Evolutionary conservation across 2,888 invertebrate genomes (phyloP).

Genomic region (Habroteleia sp.): DNA sequence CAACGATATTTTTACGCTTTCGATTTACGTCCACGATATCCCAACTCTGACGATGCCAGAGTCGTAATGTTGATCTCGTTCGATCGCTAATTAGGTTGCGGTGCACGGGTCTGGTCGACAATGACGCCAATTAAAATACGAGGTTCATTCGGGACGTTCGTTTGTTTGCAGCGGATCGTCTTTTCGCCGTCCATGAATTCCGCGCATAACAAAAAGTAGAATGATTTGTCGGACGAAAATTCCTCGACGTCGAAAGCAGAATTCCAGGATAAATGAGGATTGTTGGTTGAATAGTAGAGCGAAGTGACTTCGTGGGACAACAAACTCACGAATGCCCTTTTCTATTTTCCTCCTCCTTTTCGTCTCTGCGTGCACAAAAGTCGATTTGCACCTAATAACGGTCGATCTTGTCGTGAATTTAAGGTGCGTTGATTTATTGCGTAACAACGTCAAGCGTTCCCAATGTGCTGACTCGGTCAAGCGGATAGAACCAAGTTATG

Average conservation of each 20-base stretch:
- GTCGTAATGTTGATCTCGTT: constrained; percentile 58
- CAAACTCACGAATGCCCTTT: constrained; percentile 29
- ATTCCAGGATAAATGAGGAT: constrained; percentile 49
- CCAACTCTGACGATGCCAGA: constrained; percentile 34
- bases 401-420: constrained; percentile 73
- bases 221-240: constrained; percentile 40
- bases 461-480: constrained; percentile 76
- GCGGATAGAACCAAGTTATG: constrained; percentile 76
- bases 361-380: constrained; percentile 61
- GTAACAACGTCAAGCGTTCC: constrained; percentile 78
- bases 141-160: constrained; percentile 21
- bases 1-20: too few relatives aligned
- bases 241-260: constrained; percentile 44
- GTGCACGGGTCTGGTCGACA: constrained; percentile 14
- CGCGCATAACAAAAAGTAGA: constrained; percentile 33
- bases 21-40: constrained; percentile 58
- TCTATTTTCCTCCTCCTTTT: constrained; percentile 1
- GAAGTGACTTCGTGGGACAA: constrained; percentile 69
- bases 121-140: constrained; percentile 52
- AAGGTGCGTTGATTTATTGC: constrained; percentile 79
- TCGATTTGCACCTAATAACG: constrained; percentile 70
- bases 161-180: constrained; percentile 10
- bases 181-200: constrained; percentile 28
- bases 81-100: constrained; percentile 71
- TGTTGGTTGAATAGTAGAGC: constrained; percentile 51